Percentiles rank a stretch among this genome's conserved stretches.
Evolutionary conservation across 2,113 vertebrate genomes (phyloP).

Genomic region (Phasianus colchicus): DNA sequence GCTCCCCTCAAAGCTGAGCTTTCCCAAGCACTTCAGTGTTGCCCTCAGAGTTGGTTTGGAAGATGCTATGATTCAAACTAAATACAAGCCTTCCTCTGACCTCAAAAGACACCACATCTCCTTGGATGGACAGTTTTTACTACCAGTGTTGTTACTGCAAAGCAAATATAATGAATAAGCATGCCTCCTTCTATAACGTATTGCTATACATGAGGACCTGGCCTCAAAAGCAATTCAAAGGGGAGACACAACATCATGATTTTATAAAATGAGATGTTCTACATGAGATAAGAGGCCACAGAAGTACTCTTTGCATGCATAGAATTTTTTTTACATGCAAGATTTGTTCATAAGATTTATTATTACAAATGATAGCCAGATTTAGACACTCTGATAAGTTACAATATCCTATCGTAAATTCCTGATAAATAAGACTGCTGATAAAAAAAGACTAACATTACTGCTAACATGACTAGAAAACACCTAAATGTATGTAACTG

Average conservation of each 20-base stretch:
- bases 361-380: background rate
- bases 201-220: accelerated
- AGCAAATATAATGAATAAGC: background rate
- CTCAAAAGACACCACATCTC: background rate
- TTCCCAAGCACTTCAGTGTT: background rate
- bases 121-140: background rate
- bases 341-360: background rate
- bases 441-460: background rate
- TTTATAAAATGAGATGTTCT: background rate
- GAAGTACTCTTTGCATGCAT: background rate
- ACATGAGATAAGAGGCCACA: background rate
- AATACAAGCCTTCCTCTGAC: background rate
- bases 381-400: background rate
- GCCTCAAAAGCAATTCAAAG: accelerated
- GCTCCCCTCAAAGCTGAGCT: accelerated
- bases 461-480: background rate
- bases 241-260: background rate
- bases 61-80: background rate
- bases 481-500: background rate
- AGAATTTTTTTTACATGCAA: background rate
- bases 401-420: background rate
- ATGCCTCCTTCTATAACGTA: accelerated
- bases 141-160: background rate
- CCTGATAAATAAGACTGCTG: background rate
- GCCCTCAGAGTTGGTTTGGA: background rate